Conservation (phyloP, 2,797 vertebrate species). For the Amblyopsis hoosieri region DNA sequence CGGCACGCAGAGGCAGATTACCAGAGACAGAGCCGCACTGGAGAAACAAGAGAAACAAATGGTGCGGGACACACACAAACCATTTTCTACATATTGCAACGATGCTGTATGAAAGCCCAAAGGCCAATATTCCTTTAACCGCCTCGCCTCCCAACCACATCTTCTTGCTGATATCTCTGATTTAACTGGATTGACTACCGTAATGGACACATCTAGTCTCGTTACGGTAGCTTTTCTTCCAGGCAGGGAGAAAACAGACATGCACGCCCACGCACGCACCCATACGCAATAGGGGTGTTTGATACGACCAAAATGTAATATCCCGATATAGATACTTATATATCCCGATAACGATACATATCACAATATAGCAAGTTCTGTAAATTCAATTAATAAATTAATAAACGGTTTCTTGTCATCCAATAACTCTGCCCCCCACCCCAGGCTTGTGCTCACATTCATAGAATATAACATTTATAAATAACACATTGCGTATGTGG, state of each 20-base stretch:
- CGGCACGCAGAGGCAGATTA: slow-evolving; percentile 94
- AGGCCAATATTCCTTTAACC: slow-evolving; percentile 15
- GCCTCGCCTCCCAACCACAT: slow-evolving; percentile 16
- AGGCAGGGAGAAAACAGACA: slow-evolving; percentile 32
- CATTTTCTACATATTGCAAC: slow-evolving; percentile 60
- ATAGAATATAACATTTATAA: too few relatives aligned
- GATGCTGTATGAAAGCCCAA: slow-evolving; percentile 34
- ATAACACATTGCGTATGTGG: too few relatives aligned
- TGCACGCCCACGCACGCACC: neutral
- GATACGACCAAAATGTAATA: too few relatives aligned
- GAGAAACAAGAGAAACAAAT: slow-evolving; percentile 98
- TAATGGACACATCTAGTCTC: slow-evolving; percentile 41
- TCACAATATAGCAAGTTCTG: too few relatives aligned
- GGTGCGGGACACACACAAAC: slow-evolving; percentile 76
- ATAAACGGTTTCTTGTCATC: too few relatives aligned
- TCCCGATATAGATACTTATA: too few relatives aligned
- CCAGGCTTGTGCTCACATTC: too few relatives aligned
- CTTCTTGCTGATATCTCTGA: slow-evolving; percentile 14
- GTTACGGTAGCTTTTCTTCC: slow-evolving; percentile 48
- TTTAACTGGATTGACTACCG: slow-evolving; percentile 39
- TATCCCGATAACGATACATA: too few relatives aligned
- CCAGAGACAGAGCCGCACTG: slow-evolving; percentile 90
- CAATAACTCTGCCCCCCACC: too few relatives aligned
- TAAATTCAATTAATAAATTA: too few relatives aligned
- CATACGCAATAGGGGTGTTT: slow-evolving; percentile 5